A percentile compares a stretch with the other conserved stretches of the same genome.
These are phyloP conservation scores for Auanema sp. DNA, from an alignment of 2,888 invertebrate species.

Conservation along the genomic window DNA sequence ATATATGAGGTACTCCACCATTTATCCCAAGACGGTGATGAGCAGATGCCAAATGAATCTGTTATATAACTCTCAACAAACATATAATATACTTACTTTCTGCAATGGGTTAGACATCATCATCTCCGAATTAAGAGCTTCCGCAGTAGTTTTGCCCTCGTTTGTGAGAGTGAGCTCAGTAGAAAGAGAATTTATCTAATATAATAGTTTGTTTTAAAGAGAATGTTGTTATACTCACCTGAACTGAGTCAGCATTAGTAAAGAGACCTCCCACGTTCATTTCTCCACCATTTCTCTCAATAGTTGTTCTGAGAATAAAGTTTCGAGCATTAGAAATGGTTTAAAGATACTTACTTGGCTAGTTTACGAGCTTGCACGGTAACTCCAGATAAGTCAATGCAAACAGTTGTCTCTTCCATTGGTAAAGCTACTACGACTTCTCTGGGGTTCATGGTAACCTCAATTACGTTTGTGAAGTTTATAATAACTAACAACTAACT, in stretches of 20 bases:
- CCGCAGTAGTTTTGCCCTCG: slow-evolving; percentile 26
- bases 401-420: too few species aligned
- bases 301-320: slow-evolving; percentile 20
- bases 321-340: background rate
- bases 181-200: slow-evolving; percentile 17
- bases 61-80: background rate
- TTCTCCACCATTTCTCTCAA: slow-evolving; percentile 30
- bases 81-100: slow-evolving; percentile 13
- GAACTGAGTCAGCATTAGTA: slow-evolving; percentile 24
- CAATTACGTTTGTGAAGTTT: background rate
- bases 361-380: too few species aligned
- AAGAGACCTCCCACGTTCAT: slow-evolving; percentile 25
- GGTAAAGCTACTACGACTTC: too few species aligned
- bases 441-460: too few species aligned
- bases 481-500: slow-evolving; percentile 15
- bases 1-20: slow-evolving; percentile 32
- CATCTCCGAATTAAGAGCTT: slow-evolving; percentile 25
- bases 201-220: background rate
- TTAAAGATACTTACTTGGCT: background rate
- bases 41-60: slow-evolving; percentile 33
- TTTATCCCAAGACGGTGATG: slow-evolving; percentile 32
- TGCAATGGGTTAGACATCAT: slow-evolving; percentile 23
- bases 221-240: slow-evolving; percentile 12
- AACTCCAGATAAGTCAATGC: too few species aligned
- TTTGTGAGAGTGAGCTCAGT: slow-evolving; percentile 24